Base-by-base conservation (phyloP, 1,140 invertebrate genomes). In the Heliconius nattereri region DNA sequence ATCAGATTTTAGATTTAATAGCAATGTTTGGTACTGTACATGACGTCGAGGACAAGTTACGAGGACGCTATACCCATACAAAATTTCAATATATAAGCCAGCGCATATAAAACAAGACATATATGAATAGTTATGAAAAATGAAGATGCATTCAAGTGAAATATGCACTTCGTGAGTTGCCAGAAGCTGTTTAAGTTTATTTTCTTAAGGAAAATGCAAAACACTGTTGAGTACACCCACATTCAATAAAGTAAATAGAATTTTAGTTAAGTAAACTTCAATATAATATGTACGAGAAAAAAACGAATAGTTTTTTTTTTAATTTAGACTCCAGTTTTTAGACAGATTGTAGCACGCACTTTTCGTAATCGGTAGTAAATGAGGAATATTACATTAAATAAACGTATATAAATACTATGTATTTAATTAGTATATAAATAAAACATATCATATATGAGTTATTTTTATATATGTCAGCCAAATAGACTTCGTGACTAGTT, bases 1-100 rank as follows among this genome's bases (percentile, higher is more conserved):
- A 76, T 76, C 75, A 71, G 45, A 71, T 29, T 76, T 70, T 76
- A 76, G 75, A 76, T 71, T 76, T 71, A 70, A 71, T 76, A 70
- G 75, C 75, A 32, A 70, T 76, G 45, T 49, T 71, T 45, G 74
- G 74, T 76, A 66, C 40, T 76, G 74, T 57, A 70, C 5, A 52
- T 76, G 74, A 76, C 74, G 35, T 76, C 57, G 74, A 76, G 74
- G 60, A 76, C 57, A 70, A 76, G 57, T 76, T 76, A 76, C 40
- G 74, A 40, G 29, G 35, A 66, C 60, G 7, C 57, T 60, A 76
- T 40, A 76, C 32, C 40, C 72, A 45, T 45, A 52, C 32, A 60
- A 57, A 60, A 32, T 76, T 40, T 66, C 74, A 66, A 76, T 76
- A 76, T 76, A 76, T 76, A 60, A 76, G 60, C 74, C 57, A 29